Percentiles rank a stretch among this genome's conserved stretches.
Evolutionary conservation across 2,888 invertebrate species (phyloP).

Genomic region (Leucophenga montana): DNA sequence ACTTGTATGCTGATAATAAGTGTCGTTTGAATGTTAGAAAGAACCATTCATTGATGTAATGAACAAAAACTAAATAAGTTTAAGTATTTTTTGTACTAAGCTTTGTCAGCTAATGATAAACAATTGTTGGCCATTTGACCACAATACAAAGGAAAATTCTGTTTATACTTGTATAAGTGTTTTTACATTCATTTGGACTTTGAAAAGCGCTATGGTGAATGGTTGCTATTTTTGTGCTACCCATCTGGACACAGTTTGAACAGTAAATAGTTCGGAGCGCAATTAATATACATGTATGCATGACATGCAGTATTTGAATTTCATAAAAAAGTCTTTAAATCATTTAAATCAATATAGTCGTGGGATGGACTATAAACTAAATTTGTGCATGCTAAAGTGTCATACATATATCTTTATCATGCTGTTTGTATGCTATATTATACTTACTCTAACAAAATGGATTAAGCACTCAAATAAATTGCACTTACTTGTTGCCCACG

Average conservation of each 20-base stretch:
- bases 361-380: no score
- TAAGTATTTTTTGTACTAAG: not conserved
- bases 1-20: no score
- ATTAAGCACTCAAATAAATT: constrained; percentile 20
- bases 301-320: not conserved
- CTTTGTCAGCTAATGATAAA: constrained; percentile 21
- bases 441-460: not conserved
- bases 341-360: no score
- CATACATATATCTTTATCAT: not conserved
- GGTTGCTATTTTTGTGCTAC: no score
- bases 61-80: not conserved
- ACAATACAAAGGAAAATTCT: not conserved
- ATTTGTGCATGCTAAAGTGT: no score
- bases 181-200: no score
- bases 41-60: not conserved
- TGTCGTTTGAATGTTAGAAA: no score
- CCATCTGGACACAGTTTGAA: no score
- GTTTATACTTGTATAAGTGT: no score
- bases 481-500: constrained; percentile 3
- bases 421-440: not conserved
- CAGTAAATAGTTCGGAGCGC: not conserved
- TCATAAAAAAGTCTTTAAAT: not conserved
- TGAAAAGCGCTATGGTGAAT: no score
- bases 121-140: constrained; percentile 15
- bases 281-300: not conserved